Evolutionary conservation across 1,140 invertebrate genomes (phyloP), one percentile per base, ranked within the genome.

Genomic region (Vanessa atalanta): DNA sequence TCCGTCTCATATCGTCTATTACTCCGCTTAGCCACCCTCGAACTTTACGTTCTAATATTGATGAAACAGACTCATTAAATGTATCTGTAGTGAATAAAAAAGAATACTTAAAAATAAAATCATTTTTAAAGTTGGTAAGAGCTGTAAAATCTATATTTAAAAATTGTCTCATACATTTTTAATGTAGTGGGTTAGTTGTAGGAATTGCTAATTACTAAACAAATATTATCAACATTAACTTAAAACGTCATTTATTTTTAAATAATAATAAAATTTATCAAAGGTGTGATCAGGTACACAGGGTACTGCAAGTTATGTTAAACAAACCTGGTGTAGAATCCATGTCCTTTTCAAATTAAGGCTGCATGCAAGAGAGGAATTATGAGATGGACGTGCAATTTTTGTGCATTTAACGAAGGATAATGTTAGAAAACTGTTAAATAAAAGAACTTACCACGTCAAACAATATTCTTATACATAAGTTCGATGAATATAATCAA

Each of bases 1-100:
- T 93, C 16, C 93, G 91, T 61, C 93, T 76, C 93, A 93, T 93
- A 69, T 93, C 92, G 83, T 92, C 88, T 65, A 93, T 87, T 1
- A 93, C 88, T 43, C 90, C 91, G 79, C 85, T 88, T 14, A 93
- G 80, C 93, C 91, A 93, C 70, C 90, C 86, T 64, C 91, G 81
- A n/a, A 93, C 90, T 80, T 92, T 90, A 43, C 88, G 80, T 60
- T 92, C 89, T 82, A 92, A 80, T 86, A 93, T 82, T 72, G 88
- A 84, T 43, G 91, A 91, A 7, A 92, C 89, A 68, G 89, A 86
- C 57, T 90, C 89, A 79, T 89, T 92, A 83, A 91, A 91, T 77
- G 87, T 84, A 85, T 90, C 91, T 91, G 84, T 31, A 31, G 57
- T 43, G 14, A 61, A 43, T 31, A 61, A 61, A 61, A 61, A 15